Conservation (phyloP, 2,797 vertebrate species). For the Anguilla obscura region DNA sequence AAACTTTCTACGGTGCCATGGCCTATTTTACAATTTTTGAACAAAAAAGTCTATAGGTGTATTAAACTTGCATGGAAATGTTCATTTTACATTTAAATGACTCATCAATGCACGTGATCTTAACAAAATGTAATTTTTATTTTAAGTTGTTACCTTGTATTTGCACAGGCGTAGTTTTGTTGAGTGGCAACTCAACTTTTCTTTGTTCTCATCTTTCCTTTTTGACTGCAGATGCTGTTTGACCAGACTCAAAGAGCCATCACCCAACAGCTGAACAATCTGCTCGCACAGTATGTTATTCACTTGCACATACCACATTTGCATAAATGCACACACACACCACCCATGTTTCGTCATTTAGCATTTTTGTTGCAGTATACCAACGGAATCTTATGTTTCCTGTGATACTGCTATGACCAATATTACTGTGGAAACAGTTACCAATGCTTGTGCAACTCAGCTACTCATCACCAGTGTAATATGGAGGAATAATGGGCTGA, state of each 20-base stretch:
- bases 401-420: not conserved
- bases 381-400: not conserved
- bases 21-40: not conserved
- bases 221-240: conserved; percentile 67
- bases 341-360: not conserved
- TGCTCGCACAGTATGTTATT: conserved; percentile 66
- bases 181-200: not conserved
- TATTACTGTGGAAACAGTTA: not conserved
- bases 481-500: not conserved
- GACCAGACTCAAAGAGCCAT: conserved; percentile 76
- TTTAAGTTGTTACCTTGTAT: not conserved
- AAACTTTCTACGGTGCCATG: not conserved
- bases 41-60: not conserved
- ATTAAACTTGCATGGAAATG: no score
- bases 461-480: not conserved
- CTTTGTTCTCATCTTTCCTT: not conserved
- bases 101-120: no score
- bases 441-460: not conserved
- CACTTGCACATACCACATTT: not conserved
- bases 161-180: not conserved
- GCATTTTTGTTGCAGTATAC: not conserved
- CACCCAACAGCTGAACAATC: conserved; percentile 68
- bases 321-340: conserved; percentile 18
- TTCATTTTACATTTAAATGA: no score
- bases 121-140: no score